Evolutionary conservation across 2,888 invertebrate species (phyloP), one percentile per base, ranked within the genome.

Genomic region (Myopa tessellatipennis): DNA sequence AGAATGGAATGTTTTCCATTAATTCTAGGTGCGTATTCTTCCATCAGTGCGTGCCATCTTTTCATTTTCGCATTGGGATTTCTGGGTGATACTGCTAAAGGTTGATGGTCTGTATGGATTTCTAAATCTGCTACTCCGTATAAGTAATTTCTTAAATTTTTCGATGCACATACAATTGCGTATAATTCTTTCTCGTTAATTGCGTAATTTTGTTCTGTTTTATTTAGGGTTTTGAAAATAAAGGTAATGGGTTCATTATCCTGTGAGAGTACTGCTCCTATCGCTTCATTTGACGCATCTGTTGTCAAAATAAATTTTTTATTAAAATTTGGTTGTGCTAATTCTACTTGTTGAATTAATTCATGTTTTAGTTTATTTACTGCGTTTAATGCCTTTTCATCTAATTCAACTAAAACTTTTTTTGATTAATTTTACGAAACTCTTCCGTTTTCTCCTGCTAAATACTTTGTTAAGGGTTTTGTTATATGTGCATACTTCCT

Each of bases 101-200:
- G 78, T 71, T 77, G 80, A 60, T 81, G 80, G 52, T 82, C 81
- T 14, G 80, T 80, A 69, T 78, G 77, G 7, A 83, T 83, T 72
- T 81, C 79, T 1, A 83, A 26, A 58, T 80, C 67, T 12, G 40
- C 82, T 40, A 80, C 81, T 4, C 87, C 87, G 40, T 87, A 88
- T 7, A 89, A 38, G 40, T 87, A 88, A 6, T 87, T 87, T 69
- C 87, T 77, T 14, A 88, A 85, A 55, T 84, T 84, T 79, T 88
- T 87, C 6, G 83, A 79, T 0, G 86, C 85, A 85, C 85, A 88
- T 1, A 88, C 83, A 14, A 88, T 85, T 0, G 84, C 84, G 55
- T 86, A 77, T 4, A 88, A 77, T 81, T 89, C 87, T 70, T 87
- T 87, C 79, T 88, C 87, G 18, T 87, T 85, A 3, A 84, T 82